Evolutionary conservation across 1,140 invertebrate genomes (phyloP), one percentile per base, ranked within the genome.

Genomic region (Protaetia brevitarsis): DNA sequence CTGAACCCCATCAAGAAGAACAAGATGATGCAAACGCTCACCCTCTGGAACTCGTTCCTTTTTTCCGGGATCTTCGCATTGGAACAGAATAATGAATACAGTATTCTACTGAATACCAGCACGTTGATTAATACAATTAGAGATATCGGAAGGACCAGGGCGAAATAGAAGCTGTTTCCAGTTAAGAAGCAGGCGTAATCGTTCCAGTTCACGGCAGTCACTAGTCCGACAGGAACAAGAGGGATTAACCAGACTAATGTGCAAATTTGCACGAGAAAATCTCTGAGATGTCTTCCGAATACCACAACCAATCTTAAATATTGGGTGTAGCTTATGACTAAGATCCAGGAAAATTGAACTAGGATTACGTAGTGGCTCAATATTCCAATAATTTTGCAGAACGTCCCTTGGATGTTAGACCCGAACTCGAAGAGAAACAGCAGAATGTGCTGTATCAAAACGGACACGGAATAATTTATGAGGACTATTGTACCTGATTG

Each of bases 1-100:
- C 26, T 29, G 8, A 59, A 59, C n/a, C 57, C 57, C 57, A 59
- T 59, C 10, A 59, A n/a, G 16, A 59, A 59, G 26, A 59, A 59
- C 16, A 59, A 29, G 13, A 59, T 59, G 26, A 59, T 30, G 2
- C n/a, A 29, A 2, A 29, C 26, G 13, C 57, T 31, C 1, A 59
- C 13, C 30, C 19, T 31, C 11, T 59, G 26, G 8, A 7, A 16
- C 2, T 59, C 29, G 4, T 59, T n/a, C 30, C 4, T 16, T 26
- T 13, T n/a, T 29, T 11, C 1, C 30, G 0, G 27, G 26, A 31
- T 21, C 16, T 29, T 29, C 41, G 16, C 19, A 10, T 3, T 4
- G 7, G n/a, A n/a, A 5, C 19, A 51, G 19, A 51, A 51, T 23
- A 51, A 4, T 6, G 16, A n/a, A 5, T 28, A 1, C 11, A 59